These are phyloP conservation scores for Tiaroga cobitis DNA, from an alignment of 2,797 vertebrate genomes.

Conservation along the genomic window DNA sequence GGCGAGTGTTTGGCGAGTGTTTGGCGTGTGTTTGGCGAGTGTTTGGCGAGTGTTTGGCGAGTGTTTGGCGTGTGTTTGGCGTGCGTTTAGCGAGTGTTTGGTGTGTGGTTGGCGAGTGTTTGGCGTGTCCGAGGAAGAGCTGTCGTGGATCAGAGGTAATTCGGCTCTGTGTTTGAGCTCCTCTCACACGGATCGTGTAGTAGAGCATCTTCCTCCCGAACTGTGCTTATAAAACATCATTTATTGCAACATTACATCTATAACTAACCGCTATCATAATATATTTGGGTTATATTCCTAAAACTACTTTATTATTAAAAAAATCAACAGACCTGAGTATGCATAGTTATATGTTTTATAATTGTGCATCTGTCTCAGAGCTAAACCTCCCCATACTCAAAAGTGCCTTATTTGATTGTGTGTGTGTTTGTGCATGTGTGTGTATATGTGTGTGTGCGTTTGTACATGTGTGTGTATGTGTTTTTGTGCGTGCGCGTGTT, in stretches of 20 bases:
- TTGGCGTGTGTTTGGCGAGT: too few relatives aligned
- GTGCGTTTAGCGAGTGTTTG: too few relatives aligned
- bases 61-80: too few relatives aligned
- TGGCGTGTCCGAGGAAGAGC: not conserved
- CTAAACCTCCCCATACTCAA: not conserved
- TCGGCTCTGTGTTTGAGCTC: too few relatives aligned
- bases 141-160: not conserved
- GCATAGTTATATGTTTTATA: not conserved
- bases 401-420: conserved; percentile 3
- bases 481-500: not conserved
- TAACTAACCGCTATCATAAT: not conserved
- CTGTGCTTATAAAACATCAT: not conserved
- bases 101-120: not conserved
- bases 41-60: too few relatives aligned
- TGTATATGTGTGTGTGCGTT: not conserved
- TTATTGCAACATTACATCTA: not conserved
- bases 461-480: accelerated
- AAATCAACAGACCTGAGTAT: conserved; percentile 20
- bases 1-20: too few relatives aligned
- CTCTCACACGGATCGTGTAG: too few relatives aligned
- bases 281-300: not conserved
- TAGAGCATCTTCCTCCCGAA: too few relatives aligned
- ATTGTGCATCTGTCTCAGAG: not conserved
- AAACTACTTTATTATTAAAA: not conserved
- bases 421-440: not conserved